A percentile compares a stretch with the other conserved stretches of the same genome.
Conservation (phyloP, 2,113 vertebrate genomes). For the Podarcis raffonei region DNA sequence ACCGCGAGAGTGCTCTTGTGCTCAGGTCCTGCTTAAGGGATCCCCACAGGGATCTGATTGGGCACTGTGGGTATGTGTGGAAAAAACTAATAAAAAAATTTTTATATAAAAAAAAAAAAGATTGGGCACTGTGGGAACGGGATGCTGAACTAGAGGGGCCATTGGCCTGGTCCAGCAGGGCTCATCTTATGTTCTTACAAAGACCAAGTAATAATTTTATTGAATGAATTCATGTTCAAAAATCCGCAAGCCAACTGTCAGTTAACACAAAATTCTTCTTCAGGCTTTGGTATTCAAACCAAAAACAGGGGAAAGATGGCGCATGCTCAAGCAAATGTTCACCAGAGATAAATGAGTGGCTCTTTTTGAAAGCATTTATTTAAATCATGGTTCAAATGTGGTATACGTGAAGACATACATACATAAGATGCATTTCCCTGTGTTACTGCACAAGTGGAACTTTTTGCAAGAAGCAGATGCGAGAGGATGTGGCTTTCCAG, state of each 20-base stretch:
- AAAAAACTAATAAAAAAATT: too few species aligned
- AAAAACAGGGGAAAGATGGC: background rate
- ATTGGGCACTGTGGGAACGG: too few species aligned
- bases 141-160: background rate
- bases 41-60: too few species aligned
- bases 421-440: background rate
- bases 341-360: background rate
- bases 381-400: background rate
- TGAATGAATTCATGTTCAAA: background rate
- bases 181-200: too few species aligned
- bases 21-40: too few species aligned
- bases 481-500: background rate
- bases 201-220: background rate
- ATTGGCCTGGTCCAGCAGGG: too few species aligned
- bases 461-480: background rate
- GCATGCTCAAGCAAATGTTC: background rate
- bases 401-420: background rate
- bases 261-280: background rate
- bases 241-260: background rate
- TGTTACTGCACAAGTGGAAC: too few species aligned
- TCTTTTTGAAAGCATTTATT: background rate
- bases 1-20: too few species aligned
- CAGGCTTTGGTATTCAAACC: background rate
- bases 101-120: too few species aligned
- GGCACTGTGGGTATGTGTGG: too few species aligned